Evolutionary conservation across 2,797 vertebrate genomes (phyloP), one percentile per base, ranked within the genome.

Genomic region (Falco novaeseelandiae): DNA sequence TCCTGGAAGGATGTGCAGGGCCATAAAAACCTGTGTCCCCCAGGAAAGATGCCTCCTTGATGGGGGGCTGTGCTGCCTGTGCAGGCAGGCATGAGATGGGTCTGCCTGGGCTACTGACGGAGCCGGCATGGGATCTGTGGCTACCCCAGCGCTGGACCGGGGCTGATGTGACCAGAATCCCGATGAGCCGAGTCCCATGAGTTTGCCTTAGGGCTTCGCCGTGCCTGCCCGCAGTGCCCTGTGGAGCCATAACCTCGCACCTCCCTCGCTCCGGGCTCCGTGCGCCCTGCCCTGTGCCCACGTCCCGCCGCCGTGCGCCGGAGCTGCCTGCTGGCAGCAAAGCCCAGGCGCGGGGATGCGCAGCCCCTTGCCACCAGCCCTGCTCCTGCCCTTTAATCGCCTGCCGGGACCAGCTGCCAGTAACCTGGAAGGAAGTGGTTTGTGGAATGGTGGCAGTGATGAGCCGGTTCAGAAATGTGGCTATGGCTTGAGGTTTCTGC

Each of bases 341-440:
- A 12, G 84, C 52, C 6, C 1, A 1, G 10, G 12, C 5, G 14
- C 10, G 71, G 76, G 79, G 83, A 4, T 12, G 49, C 40, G 2
- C 46, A 23, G 63, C 79, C 59, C n/a, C 80, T 19, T 23, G 1
- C 29, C 8, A 0, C 66, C 82, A 32, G 76, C 62, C 19, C 1
- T 6, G 67, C 51, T 80, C 58, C 82, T 48, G 67, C 87, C 79
- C 87, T 48, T 3, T 5, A 2, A 12, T 6, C 8, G 0, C 26
- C 6, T 10, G 0, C 81, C 0, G 6, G 80, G 32, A 6, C 52
- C 1, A 3, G 58, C 97, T 98, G 96, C 98, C 97, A 95, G 98
- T 91, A 97, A 97, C 72, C 90, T 96, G 96, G 86, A 83, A 98
- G 99, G 99, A 99, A 98, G 98, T 97, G 98, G 98, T 98, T 98